These are phyloP conservation scores for Balearica regulorum DNA, from an alignment of 2,797 vertebrate genomes.

Conservation along the genomic window DNA sequence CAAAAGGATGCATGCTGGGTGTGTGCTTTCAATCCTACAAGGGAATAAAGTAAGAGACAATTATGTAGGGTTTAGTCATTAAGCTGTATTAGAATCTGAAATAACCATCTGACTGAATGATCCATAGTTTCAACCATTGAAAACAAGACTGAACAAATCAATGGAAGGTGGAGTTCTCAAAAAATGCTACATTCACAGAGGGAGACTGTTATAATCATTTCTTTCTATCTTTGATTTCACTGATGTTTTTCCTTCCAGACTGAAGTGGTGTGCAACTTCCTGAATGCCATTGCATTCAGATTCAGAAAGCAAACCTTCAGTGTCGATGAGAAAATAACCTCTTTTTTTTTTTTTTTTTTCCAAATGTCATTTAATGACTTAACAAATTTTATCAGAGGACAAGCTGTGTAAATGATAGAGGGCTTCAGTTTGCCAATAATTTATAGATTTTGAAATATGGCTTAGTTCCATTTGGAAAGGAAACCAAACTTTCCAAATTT, in stretches of 20 bases:
- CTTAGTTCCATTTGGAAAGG: neutral
- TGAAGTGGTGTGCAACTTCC: neutral
- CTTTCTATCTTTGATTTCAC: neutral
- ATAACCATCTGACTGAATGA: neutral
- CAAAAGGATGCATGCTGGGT: rapidly evolving
- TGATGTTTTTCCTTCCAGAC: neutral
- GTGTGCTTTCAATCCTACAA: neutral
- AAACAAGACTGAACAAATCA: neutral
- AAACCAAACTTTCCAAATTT: neutral
- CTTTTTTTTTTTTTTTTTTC: neutral
- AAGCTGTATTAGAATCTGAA: neutral
- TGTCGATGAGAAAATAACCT: neutral
- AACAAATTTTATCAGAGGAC: neutral
- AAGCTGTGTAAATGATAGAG: neutral
- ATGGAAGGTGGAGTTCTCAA: neutral
- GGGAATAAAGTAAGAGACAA: neutral
- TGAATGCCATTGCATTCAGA: neutral
- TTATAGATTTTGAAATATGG: neutral
- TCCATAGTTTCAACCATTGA: neutral
- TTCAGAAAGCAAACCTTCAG: neutral
- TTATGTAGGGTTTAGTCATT: neutral
- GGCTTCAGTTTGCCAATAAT: neutral
- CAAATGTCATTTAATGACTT: neutral
- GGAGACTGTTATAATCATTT: neutral
- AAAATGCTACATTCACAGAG: neutral